phyloP scores from a whole-genome alignment of 2,888 invertebrate species.

The Tachina grossa region DNA sequence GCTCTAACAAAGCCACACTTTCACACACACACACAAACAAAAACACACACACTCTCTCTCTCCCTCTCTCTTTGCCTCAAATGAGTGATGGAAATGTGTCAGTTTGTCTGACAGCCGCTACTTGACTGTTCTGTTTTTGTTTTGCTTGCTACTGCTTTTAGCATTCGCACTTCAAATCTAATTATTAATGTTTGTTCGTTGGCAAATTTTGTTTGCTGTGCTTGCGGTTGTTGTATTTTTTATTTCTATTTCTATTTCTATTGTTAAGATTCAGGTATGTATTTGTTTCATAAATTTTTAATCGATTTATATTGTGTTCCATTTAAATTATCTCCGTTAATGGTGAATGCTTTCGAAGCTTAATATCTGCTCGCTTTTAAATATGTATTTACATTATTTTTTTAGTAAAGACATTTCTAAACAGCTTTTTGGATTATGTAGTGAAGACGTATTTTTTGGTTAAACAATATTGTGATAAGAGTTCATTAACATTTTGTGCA shows the following conservation, averaged over 20 bases:
- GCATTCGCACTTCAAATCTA: background rate
- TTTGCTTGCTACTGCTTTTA: slow-evolving; percentile 18
- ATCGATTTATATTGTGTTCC: slow-evolving; percentile 44
- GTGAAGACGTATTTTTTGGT: too few species aligned
- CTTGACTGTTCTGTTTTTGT: slow-evolving; percentile 51
- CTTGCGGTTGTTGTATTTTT: slow-evolving; percentile 15
- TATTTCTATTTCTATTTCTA: too few species aligned
- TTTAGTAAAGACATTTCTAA: slow-evolving; percentile 18
- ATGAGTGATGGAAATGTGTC: slow-evolving; percentile 67
- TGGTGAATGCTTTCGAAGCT: slow-evolving; percentile 6
- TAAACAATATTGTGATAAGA: too few species aligned
- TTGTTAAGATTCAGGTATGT: slow-evolving; percentile 8
- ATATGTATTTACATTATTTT: slow-evolving; percentile 7
- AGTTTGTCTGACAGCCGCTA: slow-evolving; percentile 67
- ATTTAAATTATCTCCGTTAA: slow-evolving; percentile 48
- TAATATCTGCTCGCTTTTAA: slow-evolving; percentile 12
- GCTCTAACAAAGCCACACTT: background rate
- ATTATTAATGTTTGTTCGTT: slow-evolving; percentile 26
- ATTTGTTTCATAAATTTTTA: slow-evolving; percentile 49
- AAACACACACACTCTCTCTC: too few species aligned
- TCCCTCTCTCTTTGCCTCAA: background rate
- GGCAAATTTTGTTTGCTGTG: slow-evolving; percentile 9
- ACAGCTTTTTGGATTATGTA: background rate
- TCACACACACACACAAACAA: background rate
- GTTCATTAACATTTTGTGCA: too few species aligned